Percentiles rank a stretch among this genome's conserved stretches.
Conservation (phyloP, 1,140 invertebrate genomes). For the Panagrolaimus sp. region DNA sequence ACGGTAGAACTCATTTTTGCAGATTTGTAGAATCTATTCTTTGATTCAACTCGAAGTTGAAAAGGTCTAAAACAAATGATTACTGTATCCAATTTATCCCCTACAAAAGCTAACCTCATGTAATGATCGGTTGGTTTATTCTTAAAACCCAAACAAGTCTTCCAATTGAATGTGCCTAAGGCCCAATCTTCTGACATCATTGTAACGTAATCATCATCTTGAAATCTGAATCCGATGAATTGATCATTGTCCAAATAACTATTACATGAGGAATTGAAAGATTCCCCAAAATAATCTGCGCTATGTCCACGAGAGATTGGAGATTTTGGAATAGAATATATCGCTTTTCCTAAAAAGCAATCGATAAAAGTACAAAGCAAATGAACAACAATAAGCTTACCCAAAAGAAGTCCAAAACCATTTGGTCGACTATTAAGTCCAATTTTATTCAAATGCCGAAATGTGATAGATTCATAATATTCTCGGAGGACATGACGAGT, state of each 20-base stretch:
- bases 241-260: conserved; percentile 24
- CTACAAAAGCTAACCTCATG: conserved; percentile 28
- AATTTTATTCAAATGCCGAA: conserved; percentile 34
- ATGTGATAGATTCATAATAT: conserved; percentile 25
- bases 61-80: conserved; percentile 18
- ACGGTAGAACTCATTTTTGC: background rate
- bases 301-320: background rate
- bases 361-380: background rate
- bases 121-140: conserved; percentile 25
- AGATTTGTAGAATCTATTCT: background rate
- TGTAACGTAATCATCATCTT: conserved; percentile 20
- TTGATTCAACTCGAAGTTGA: conserved; percentile 5
- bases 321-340: background rate
- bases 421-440: conserved; percentile 37
- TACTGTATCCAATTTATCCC: background rate
- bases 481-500: conserved; percentile 23
- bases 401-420: conserved; percentile 31
- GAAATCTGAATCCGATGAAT: conserved; percentile 22
- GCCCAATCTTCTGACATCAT: conserved; percentile 28
- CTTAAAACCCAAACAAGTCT: conserved; percentile 27
- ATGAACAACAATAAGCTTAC: background rate
- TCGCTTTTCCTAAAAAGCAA: conserved; percentile 2
- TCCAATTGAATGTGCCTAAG: conserved; percentile 29
- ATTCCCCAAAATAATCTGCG: background rate
- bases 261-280: conserved; percentile 7